Percentiles rank a stretch among this genome's conserved stretches.
Conservation (phyloP, 2,888 invertebrate species). For the Troides aeacus region DNA sequence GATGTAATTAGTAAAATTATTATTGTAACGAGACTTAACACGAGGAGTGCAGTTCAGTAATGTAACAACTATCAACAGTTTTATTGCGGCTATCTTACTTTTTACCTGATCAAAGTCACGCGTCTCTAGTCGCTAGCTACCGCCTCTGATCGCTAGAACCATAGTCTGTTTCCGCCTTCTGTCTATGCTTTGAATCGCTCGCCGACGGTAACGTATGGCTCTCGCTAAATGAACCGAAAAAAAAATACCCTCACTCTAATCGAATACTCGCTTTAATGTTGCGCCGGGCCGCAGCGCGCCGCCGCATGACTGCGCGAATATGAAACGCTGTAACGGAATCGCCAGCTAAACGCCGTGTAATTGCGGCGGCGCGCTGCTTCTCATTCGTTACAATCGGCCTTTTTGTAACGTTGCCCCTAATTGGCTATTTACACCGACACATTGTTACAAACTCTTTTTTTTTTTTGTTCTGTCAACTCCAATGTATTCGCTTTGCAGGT, state of each 20-base stretch:
- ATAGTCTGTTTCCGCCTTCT: neutral
- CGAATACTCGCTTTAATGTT: constrained; percentile 65
- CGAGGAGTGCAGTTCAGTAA: no score
- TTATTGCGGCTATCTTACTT: no score
- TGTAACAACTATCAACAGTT: no score
- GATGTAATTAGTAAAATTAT: no score
- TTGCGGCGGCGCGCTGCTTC: constrained; percentile 40
- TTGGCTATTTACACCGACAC: constrained; percentile 5
- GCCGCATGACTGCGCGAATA: constrained; percentile 67
- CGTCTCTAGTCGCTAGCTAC: no score
- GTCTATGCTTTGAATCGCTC: constrained; percentile 29
- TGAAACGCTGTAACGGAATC: constrained; percentile 54
- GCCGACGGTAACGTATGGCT: constrained; percentile 50
- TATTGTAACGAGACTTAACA: no score
- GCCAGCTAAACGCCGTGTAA: constrained; percentile 61
- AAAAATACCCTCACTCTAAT: constrained; percentile 50
- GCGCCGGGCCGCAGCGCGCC: constrained; percentile 43
- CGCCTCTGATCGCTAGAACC: no score
- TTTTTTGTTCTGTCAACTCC: no score
- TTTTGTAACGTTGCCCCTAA: constrained; percentile 17
- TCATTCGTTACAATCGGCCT: constrained; percentile 39
- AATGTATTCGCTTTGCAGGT: no score
- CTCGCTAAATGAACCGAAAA: constrained; percentile 70
- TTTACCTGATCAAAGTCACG: no score
- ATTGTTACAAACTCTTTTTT: neutral